Evolutionary conservation across 2,113 vertebrate species (phyloP).

Genomic region (Entosphenus tridentatus): DNA sequence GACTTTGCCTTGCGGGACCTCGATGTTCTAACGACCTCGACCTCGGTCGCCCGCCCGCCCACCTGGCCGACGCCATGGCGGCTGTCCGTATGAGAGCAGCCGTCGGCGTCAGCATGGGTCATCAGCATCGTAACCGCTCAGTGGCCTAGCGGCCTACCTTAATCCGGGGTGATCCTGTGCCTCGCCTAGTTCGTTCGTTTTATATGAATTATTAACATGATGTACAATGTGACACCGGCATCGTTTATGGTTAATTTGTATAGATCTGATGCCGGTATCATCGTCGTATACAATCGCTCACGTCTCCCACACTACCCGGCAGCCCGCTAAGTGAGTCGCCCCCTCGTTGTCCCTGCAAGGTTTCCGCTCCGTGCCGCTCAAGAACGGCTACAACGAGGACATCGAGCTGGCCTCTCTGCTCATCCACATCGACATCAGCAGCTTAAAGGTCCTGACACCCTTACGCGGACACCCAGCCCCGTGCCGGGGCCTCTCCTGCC

Average conservation of each 20-base stretch:
- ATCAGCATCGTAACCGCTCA: too few species aligned
- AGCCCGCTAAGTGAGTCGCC: not conserved
- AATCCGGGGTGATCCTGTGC: not conserved
- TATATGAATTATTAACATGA: not conserved
- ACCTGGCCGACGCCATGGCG: too few species aligned
- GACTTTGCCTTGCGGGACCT: too few species aligned
- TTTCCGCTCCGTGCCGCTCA: slow-evolving; percentile 63
- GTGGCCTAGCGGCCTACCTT: too few species aligned
- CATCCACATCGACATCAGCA: slow-evolving; percentile 45
- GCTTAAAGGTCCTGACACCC: slow-evolving; percentile 40
- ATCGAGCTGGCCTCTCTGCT: slow-evolving; percentile 67
- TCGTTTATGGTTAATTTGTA: not conserved
- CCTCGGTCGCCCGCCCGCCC: too few species aligned
- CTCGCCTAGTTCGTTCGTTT: not conserved
- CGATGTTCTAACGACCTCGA: too few species aligned
- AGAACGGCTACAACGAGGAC: slow-evolving; percentile 63
- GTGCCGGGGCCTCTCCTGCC: slow-evolving; percentile 7
- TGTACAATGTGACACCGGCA: not conserved
- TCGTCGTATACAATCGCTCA: not conserved
- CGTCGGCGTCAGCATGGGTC: too few species aligned
- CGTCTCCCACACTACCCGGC: not conserved
- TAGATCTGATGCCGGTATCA: not conserved
- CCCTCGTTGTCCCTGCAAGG: slow-evolving; percentile 22
- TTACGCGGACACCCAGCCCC: too few species aligned
- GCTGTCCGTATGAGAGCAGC: too few species aligned